These are phyloP conservation scores for Regulus satrapa DNA, from an alignment of 2,113 vertebrate species.

Conservation along the genomic window DNA sequence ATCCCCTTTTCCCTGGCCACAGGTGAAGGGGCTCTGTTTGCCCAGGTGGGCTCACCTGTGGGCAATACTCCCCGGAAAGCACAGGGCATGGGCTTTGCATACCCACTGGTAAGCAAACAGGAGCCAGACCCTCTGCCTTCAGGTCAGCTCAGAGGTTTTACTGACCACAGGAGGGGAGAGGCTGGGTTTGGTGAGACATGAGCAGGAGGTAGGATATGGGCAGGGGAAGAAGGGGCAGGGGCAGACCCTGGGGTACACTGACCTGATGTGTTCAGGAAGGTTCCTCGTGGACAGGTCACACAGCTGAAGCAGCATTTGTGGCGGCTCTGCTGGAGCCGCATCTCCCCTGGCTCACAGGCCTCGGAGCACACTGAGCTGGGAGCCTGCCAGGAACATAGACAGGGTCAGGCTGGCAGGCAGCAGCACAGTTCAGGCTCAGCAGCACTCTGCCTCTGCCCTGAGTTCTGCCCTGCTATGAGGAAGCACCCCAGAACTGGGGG, in stretches of 20 bases:
- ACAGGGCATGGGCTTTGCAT: neutral
- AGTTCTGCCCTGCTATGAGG: neutral
- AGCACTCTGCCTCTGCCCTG: neutral
- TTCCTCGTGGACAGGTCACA: conserved; percentile 66
- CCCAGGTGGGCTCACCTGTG: neutral
- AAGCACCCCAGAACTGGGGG: neutral
- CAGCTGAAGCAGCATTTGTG: conserved; percentile 81
- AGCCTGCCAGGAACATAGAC: neutral
- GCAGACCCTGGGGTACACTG: neutral
- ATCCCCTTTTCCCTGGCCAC: neutral
- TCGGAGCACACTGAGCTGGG: conserved; percentile 55
- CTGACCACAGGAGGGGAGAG: neutral
- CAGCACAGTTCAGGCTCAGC: neutral
- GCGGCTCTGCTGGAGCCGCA: neutral
- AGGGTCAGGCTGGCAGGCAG: neutral
- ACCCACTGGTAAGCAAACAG: neutral
- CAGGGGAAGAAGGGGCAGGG: neutral
- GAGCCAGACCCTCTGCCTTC: fast-evolving
- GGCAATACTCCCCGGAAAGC: neutral
- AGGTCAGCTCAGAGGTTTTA: neutral
- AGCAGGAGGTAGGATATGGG: neutral
- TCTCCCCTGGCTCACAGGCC: conserved; percentile 37
- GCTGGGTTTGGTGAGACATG: neutral
- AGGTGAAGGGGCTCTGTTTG: neutral
- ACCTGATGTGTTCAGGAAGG: conserved; percentile 80